Percentiles rank a stretch among this genome's conserved stretches.
These are phyloP conservation scores for Nemurella pictetii DNA, from an alignment of 2,888 invertebrate genomes.

Conservation along the genomic window DNA sequence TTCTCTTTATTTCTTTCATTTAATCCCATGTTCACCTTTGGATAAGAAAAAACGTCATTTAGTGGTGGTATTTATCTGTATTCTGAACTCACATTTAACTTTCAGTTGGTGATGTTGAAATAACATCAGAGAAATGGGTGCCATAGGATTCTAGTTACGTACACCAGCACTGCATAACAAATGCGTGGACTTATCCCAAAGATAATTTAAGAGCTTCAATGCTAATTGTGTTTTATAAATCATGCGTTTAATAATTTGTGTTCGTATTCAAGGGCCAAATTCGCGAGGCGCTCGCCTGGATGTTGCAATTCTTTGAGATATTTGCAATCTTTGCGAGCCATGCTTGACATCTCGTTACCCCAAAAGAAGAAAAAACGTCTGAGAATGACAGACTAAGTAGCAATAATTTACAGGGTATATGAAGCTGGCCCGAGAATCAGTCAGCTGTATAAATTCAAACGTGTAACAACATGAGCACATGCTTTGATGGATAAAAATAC, in stretches of 20 bases:
- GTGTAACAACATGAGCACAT: not conserved
- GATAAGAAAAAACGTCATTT: too few relatives aligned
- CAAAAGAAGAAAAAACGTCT: not conserved
- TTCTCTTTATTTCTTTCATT: too few relatives aligned
- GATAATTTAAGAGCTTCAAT: not conserved
- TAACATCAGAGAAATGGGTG: too few relatives aligned
- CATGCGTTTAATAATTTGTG: not conserved
- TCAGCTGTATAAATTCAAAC: not conserved
- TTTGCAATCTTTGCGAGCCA: not conserved
- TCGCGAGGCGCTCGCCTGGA: not conserved
- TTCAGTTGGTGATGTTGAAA: too few relatives aligned
- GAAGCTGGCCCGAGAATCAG: not conserved
- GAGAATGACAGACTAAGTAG: not conserved
- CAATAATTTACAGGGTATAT: not conserved
- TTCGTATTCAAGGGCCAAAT: not conserved
- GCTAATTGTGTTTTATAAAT: not conserved
- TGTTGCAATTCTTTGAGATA: not conserved
- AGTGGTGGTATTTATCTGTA: too few relatives aligned
- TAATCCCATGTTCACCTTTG: too few relatives aligned
- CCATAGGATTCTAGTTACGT: not conserved
- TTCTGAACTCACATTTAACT: too few relatives aligned
- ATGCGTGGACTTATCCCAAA: not conserved
- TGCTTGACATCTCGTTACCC: not conserved
- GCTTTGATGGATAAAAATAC: not conserved
- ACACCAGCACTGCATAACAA: not conserved